These are phyloP conservation scores for Macrobrachium rosenbergii DNA, from an alignment of 1,140 invertebrate species.

Conservation along the genomic window DNA sequence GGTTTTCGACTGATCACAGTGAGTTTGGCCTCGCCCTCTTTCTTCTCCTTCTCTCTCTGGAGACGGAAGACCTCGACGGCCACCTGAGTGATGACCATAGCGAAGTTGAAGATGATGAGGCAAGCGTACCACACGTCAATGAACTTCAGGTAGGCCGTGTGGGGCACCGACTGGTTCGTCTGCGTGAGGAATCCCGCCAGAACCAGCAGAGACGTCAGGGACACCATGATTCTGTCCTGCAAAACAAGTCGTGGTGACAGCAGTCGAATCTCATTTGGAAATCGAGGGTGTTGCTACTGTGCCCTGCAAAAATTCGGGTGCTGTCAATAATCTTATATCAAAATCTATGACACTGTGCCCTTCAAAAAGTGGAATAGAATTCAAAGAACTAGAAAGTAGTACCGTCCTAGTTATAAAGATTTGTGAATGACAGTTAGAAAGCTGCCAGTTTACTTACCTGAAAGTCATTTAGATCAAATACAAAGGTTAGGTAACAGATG, in stretches of 20 bases:
- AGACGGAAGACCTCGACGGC: slow-evolving; percentile 19
- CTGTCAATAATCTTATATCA: no score
- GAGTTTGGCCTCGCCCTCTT: no score
- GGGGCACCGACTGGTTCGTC: slow-evolving; percentile 45
- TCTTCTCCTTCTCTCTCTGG: background rate
- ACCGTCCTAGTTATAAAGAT: background rate
- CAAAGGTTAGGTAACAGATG: slow-evolving; percentile 32
- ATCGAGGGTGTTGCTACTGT: background rate
- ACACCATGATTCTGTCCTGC: slow-evolving; percentile 62
- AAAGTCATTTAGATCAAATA: slow-evolving; percentile 41
- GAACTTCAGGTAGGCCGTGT: slow-evolving; percentile 61
- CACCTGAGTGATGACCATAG: slow-evolving; percentile 43
- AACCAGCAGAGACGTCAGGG: slow-evolving; percentile 55
- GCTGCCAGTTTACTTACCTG: background rate
- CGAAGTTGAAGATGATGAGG: slow-evolving; percentile 48
- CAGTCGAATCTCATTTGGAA: background rate
- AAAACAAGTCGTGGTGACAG: no score
- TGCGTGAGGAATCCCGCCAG: slow-evolving; percentile 57
- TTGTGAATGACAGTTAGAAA: background rate
- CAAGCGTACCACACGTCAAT: slow-evolving; percentile 62
- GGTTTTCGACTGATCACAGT: no score
- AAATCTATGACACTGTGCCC: no score
- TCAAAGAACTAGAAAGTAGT: no score
- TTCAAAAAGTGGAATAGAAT: no score
- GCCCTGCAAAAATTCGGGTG: background rate